Percentiles rank a stretch among this genome's conserved stretches.
Evolutionary conservation across 2,113 vertebrate species (phyloP).

Genomic region (Rhombomys opimus): DNA sequence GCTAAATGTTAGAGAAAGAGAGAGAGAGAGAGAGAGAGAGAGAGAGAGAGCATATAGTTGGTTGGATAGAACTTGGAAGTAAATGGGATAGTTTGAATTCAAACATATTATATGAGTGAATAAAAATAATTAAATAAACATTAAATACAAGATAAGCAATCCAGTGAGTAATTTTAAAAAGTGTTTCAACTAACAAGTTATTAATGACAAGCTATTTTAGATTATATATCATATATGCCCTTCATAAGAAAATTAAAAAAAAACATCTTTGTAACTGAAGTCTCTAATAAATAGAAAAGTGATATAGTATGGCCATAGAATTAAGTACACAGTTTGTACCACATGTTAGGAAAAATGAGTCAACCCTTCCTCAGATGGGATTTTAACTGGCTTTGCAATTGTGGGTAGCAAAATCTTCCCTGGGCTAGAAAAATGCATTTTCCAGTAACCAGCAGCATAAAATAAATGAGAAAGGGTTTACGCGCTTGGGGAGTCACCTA

Average conservation of each 20-base stretch:
- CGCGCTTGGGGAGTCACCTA: background rate
- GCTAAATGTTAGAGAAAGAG: background rate
- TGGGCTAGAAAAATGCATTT: background rate
- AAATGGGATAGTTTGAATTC: background rate
- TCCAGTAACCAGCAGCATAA: too few relatives aligned
- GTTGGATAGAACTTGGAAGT: too few relatives aligned
- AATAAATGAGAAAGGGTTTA: background rate
- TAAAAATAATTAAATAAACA: background rate
- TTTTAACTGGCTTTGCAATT: background rate
- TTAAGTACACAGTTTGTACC: background rate
- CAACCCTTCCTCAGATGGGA: background rate
- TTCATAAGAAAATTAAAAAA: background rate
- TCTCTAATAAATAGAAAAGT: background rate
- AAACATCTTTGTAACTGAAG: background rate
- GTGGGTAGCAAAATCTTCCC: background rate
- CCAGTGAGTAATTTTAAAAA: background rate
- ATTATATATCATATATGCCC: background rate
- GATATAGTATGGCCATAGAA: too few relatives aligned
- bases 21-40: background rate
- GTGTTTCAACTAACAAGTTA: background rate
- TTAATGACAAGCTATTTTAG: background rate
- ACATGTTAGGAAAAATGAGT: background rate
- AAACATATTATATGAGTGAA: background rate
- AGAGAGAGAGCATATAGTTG: too few relatives aligned
- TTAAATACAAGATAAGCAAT: background rate